These are phyloP conservation scores for Microcebus murinus DNA, from an alignment of 2,113 vertebrate genomes.

Conservation along the genomic window DNA sequence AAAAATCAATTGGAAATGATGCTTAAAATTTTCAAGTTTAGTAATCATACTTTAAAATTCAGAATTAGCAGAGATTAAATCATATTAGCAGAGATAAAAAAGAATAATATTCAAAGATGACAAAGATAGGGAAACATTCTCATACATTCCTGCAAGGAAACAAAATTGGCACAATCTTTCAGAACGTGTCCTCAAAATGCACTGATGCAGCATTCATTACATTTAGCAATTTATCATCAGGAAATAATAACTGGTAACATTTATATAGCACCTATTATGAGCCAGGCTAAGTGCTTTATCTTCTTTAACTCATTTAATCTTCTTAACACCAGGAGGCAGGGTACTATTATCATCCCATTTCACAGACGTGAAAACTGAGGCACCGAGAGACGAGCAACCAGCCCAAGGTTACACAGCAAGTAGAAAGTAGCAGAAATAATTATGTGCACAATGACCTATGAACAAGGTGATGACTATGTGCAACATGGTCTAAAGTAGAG, in stretches of 20 bases:
- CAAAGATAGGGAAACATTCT: not conserved
- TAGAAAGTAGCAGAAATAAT: not conserved
- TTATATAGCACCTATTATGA: conserved; percentile 29
- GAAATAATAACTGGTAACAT: conserved; percentile 41
- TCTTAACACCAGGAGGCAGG: not conserved
- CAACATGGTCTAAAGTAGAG: conserved; percentile 3
- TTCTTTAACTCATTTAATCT: conserved; percentile 16
- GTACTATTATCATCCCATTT: not conserved
- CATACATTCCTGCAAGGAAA: conserved; percentile 2
- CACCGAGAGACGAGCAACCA: not conserved
- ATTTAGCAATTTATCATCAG: conserved; percentile 35
- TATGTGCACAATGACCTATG: not conserved
- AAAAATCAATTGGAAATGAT: conserved; percentile 60
- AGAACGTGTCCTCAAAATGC: conserved; percentile 38
- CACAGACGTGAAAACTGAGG: conserved; percentile 42
- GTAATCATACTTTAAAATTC: conserved; percentile 29
- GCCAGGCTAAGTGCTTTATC: not conserved
- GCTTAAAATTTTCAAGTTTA: conserved; percentile 29
- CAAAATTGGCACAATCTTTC: conserved; percentile 26
- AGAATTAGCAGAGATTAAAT: conserved; percentile 59
- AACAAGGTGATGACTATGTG: not conserved
- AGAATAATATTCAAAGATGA: conserved; percentile 36
- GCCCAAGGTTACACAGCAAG: not conserved
- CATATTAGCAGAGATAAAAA: conserved; percentile 62
- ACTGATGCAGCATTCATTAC: not conserved